Percentiles rank a stretch among this genome's conserved stretches.
phyloP scores from a whole-genome alignment of 2,888 invertebrate genomes.

The Pammene aurita region DNA sequence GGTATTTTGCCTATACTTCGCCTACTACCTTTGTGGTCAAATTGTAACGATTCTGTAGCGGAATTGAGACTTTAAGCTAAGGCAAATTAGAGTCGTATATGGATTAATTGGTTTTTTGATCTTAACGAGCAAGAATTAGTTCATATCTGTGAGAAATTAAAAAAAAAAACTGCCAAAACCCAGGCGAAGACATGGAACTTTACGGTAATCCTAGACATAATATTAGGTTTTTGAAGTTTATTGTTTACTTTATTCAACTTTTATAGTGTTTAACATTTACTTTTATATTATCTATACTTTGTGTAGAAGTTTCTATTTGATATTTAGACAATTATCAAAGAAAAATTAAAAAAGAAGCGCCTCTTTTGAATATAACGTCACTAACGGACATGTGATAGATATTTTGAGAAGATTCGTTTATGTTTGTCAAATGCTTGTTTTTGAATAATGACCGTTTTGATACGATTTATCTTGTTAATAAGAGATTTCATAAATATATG shows the following conservation, averaged over 20 bases:
- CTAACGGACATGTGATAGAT: slow-evolving; percentile 6
- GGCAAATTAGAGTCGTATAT: neutral
- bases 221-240: slow-evolving; percentile 4
- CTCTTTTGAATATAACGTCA: slow-evolving; percentile 7
- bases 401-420: neutral
- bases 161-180: slow-evolving; percentile 9
- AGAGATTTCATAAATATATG: slow-evolving; percentile 14
- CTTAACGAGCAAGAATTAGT: neutral
- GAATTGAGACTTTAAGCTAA: slow-evolving; percentile 4
- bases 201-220: neutral
- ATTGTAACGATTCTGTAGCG: slow-evolving; percentile 7
- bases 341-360: neutral
- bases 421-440: slow-evolving; percentile 11
- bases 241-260: slow-evolving; percentile 7
- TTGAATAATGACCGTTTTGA: neutral
- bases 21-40: slow-evolving; percentile 15
- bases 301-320: slow-evolving; percentile 9
- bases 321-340: slow-evolving; percentile 3
- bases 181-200: slow-evolving; percentile 2
- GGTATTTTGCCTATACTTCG: slow-evolving; percentile 19
- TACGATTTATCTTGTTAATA: slow-evolving; percentile 19
- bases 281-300: slow-evolving; percentile 5
- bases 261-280: neutral
- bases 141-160: neutral
- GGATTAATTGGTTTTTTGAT: slow-evolving; percentile 6